Evolutionary conservation across 2,888 invertebrate genomes (phyloP), one percentile per base, ranked within the genome.

Genomic region (Monoplex corrugatus): DNA sequence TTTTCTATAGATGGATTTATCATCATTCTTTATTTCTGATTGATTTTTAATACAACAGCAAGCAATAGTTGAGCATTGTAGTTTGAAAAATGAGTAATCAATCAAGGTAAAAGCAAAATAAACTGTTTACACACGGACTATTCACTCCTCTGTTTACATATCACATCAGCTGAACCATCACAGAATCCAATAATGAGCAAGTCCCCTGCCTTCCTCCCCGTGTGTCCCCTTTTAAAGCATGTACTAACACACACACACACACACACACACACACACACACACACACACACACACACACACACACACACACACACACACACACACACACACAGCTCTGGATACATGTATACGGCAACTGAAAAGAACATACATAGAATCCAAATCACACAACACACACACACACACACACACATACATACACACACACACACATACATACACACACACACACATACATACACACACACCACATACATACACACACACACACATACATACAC

Each of bases 241-340:
- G 40, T 40, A 80, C 78, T 40, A 38, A 78, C 78, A 78, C 78
- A 78, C 72, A 72, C 72, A 72, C 72, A 72, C 32, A 72, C 72
- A n/a, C 32, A 72, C 72, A 72, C 72, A 72, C 72, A 72, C 72
- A 32, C 72, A 32, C 72, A 32, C 72, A 0, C 72, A 32, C 72
- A 32, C 72, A 0, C 63, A 32, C 72, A 32, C 8, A 8, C 16
- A 75, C 35, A 75, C 75, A 75, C 75, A 75, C 75, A 8, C 1
- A 8, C 75, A 75, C 75, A 8, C 75, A 75, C 75, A 75, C 75
- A 32, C 75, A 32, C 75, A 32, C 35, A 75, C 75, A 32, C 35
- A 75, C 75, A 32, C 75, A 75, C 75, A 32, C 35, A 75, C 50
- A 50, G 50, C 50, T 8, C 8, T 13, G 19, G 50, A 13, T 50